A percentile compares a stretch with the other conserved stretches of the same genome.
Evolutionary conservation across 37 sponge, comb jelly and placozoan species (phyloP).

Genomic region (Cliona cf. orientalis): DNA sequence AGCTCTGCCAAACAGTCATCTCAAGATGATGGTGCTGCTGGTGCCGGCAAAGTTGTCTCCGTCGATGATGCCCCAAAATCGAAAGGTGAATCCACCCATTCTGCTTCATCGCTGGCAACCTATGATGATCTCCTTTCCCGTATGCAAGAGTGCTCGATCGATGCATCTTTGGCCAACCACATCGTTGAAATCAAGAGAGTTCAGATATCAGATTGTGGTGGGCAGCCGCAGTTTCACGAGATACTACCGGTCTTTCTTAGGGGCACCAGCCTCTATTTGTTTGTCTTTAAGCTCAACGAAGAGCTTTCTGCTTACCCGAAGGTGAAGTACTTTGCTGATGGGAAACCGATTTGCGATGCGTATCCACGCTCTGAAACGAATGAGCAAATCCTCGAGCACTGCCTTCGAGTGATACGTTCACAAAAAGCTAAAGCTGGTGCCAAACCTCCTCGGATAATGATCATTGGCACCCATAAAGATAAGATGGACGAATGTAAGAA

Average conservation of each 20-base stretch:
- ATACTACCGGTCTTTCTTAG: constrained; percentile 21
- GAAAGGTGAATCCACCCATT: too few species aligned
- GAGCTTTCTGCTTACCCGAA: background rate
- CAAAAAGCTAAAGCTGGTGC: background rate
- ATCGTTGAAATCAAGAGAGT: background rate
- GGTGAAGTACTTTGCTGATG: constrained; percentile 8
- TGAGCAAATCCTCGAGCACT: constrained; percentile 3
- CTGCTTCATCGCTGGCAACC: too few species aligned
- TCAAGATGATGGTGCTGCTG: too few species aligned
- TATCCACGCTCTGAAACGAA: constrained; percentile 1
- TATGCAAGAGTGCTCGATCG: too few species aligned
- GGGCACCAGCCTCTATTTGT: background rate
- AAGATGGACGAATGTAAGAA: background rate
- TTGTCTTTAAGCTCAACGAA: constrained; percentile 27
- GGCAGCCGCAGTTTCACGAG: constrained; percentile 48
- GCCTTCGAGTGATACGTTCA: background rate
- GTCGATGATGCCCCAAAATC: too few species aligned
- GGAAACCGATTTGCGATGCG: background rate
- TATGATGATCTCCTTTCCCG: too few species aligned
- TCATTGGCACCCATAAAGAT: constrained; percentile 29
- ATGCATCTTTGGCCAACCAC: background rate
- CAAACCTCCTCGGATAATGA: background rate
- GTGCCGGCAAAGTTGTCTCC: too few species aligned
- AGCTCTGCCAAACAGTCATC: too few species aligned
- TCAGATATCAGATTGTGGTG: constrained; percentile 24